phyloP scores from a whole-genome alignment of 2,888 invertebrate genomes.

The Pandemis heparana region DNA sequence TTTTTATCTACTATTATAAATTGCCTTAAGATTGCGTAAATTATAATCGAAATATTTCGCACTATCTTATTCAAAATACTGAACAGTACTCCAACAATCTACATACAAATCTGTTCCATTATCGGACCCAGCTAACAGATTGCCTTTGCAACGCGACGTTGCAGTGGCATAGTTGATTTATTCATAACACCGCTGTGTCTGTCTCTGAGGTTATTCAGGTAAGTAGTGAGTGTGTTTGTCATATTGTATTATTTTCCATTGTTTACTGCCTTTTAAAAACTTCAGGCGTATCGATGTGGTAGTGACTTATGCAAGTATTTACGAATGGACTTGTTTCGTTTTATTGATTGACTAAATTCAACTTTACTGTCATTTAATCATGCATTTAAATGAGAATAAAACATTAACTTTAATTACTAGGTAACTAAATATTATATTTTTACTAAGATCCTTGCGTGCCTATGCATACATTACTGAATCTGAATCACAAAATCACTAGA shows the following conservation, averaged over 20 bases:
- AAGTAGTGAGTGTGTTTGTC: constrained; percentile 19
- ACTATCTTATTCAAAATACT: not conserved
- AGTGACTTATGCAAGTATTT: not conserved
- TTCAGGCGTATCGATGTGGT: not conserved
- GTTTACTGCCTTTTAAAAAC: not conserved
- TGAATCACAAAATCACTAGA: not conserved
- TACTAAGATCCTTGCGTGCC: too few relatives aligned
- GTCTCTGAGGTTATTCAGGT: constrained; percentile 16
- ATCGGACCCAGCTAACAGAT: constrained; percentile 6
- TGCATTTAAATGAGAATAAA: too few relatives aligned
- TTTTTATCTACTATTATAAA: not conserved
- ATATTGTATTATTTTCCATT: not conserved
- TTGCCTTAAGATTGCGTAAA: not conserved
- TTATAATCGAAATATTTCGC: not conserved
- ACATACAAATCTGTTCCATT: constrained; percentile 2
- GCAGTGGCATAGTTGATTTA: constrained; percentile 19
- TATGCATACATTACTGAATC: not conserved
- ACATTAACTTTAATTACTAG: too few relatives aligned
- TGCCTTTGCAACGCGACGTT: constrained; percentile 12
- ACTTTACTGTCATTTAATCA: too few relatives aligned
- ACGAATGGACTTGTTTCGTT: not conserved
- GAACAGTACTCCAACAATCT: not conserved
- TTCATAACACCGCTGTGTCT: not conserved
- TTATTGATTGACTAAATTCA: too few relatives aligned
- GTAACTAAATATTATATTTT: too few relatives aligned